Conservation (phyloP, 2,797 vertebrate species). For the Crocodylus rhombifer region DNA sequence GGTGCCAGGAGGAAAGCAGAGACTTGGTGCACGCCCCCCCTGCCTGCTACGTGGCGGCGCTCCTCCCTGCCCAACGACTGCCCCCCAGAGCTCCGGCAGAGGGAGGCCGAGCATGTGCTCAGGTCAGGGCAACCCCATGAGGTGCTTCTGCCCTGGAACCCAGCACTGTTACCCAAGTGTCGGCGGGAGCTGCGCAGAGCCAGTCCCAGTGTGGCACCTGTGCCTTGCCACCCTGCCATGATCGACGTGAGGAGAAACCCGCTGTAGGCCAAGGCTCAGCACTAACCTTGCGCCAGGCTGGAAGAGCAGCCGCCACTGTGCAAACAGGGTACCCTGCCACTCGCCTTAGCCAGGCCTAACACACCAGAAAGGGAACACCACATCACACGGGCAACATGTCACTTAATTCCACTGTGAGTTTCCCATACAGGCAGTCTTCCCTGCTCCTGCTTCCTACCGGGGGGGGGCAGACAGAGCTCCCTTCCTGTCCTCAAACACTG, state of each 20-base stretch:
- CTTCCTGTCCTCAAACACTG: conserved; percentile 15
- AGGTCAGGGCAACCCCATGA: conserved; percentile 78
- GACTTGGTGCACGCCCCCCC: conserved; percentile 89
- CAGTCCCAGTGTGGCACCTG: conserved; percentile 82
- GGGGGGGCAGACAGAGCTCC: not conserved
- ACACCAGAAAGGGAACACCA: too few species aligned
- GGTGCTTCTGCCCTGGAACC: conserved; percentile 51
- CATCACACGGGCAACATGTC: too few species aligned
- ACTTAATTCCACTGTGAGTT: not conserved
- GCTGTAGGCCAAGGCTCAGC: conserved; percentile 70
- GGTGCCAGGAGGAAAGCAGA: conserved; percentile 84
- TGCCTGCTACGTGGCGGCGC: conserved; percentile 93
- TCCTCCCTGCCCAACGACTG: conserved; percentile 89
- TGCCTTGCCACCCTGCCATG: conserved; percentile 82
- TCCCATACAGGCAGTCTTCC: not conserved
- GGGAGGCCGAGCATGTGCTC: conserved; percentile 71
- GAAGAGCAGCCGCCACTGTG: fast-evolving
- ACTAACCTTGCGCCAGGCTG: fast-evolving
- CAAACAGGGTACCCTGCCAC: not conserved
- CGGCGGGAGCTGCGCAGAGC: conserved; percentile 86
- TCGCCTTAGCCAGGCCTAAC: not conserved
- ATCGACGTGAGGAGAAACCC: conserved; percentile 95
- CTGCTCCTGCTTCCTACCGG: not conserved
- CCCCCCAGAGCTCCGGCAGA: conserved; percentile 84
- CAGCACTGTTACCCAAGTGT: conserved; percentile 78